Base-by-base conservation (phyloP, 1,140 invertebrate species). In the Trichomalopsis sarcophagae region DNA sequence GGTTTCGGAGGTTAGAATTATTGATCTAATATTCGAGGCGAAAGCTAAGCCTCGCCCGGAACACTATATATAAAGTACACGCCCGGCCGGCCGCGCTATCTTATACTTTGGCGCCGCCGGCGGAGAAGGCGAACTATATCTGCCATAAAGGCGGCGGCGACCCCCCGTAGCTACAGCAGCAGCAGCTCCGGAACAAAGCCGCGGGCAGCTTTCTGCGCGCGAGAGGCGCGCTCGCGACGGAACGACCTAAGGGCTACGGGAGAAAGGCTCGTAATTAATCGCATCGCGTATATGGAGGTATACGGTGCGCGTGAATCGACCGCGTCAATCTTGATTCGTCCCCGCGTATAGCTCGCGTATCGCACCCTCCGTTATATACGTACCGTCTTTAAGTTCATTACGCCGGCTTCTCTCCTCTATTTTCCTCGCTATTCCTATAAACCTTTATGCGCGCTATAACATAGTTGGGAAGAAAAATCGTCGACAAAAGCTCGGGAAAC, bases 11-110 rank as follows among this genome's bases (percentile, higher is more conserved):
- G 91, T 91, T 91, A 92, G 91, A 93, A 92, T 92, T 93, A 93
- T 93, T 93, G 92, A 93, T 93, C 91, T 93, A 93, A 93, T 93
- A 93, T 92, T 92, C 90, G 89, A 86, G 47, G 75, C 74, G 44
- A 78, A 81, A 79, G 75, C 84, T 82, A 86, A 82, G 81, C 81
- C 62, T n/a, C 17, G 62, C 36, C 23, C n/a, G 9, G n/a, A 21
- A 23, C 55, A 62, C 55, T 79, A 79, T 55, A 78, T 78, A 79
- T 30, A 79, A 62, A 21, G 55, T 62, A 62, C 21, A 62, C 55
- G 27, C 33, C 62, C 23, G 6, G 6, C 44, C 30, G 27, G 66
- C 33, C 36, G 55, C 71, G 68, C 55, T 86, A 82, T 86, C 84
- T 86, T 86, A 86, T 77, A 82, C 84, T 86, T 86, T 17, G 50